phyloP scores from a whole-genome alignment of 2,797 vertebrate species.

The Peromyscus attwateri region DNA sequence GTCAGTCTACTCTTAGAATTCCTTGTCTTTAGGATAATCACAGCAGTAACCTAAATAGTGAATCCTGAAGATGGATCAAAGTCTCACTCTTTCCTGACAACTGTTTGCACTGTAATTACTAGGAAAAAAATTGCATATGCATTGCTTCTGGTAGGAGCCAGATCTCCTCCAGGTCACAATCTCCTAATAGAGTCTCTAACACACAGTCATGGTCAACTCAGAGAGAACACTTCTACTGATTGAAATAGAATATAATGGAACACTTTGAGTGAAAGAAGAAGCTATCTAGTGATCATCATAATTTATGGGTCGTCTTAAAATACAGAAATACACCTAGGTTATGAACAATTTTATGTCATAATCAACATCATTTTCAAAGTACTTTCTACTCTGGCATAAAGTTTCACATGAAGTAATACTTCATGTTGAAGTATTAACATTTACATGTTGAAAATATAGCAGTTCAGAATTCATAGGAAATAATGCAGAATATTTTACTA shows the following conservation, averaged over 20 bases:
- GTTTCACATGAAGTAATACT: neutral
- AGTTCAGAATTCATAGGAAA: neutral
- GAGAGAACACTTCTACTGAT: neutral
- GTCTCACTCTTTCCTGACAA: neutral
- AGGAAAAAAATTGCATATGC: neutral
- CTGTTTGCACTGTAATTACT: neutral
- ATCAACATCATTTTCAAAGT: neutral
- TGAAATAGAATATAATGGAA: neutral
- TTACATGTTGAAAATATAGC: slow-evolving; percentile 8
- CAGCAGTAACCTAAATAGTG: neutral
- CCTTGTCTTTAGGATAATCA: neutral
- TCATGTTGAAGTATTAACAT: neutral
- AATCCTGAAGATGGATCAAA: neutral
- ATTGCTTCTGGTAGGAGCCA: neutral
- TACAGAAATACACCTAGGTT: neutral
- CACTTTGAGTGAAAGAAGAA: neutral
- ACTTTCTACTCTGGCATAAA: slow-evolving; percentile 31
- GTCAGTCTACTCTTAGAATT: neutral
- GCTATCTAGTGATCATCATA: neutral
- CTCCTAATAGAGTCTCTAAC: neutral
- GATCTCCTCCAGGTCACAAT: neutral
- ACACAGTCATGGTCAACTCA: neutral
- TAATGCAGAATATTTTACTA: neutral
- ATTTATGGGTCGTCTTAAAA: neutral
- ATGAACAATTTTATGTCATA: neutral